Percentiles rank a stretch among this genome's conserved stretches.
Evolutionary conservation across 2,888 invertebrate genomes (phyloP).

Genomic region (Meiosimyza platycephala): DNA sequence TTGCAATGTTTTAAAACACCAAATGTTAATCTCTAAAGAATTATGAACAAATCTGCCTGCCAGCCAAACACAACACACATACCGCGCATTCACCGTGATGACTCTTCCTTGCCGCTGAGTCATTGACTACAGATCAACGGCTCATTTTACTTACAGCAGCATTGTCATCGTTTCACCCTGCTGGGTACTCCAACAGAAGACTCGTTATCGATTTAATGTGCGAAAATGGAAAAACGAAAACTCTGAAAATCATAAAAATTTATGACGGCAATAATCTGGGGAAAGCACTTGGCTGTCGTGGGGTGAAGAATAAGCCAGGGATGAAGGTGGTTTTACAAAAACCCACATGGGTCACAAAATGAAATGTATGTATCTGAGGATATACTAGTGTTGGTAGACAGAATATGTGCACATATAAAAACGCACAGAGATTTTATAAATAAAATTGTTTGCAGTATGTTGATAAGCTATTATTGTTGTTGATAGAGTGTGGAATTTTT

Average conservation of each 20-base stretch:
- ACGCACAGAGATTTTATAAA: background rate
- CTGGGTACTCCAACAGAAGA: background rate
- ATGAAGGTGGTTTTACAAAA: background rate
- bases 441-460: slow-evolving; percentile 20
- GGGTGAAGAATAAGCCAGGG: slow-evolving; percentile 2
- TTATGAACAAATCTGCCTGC: slow-evolving; percentile 46
- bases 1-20: too few species aligned
- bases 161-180: background rate
- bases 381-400: background rate
- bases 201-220: slow-evolving; percentile 29
- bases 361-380: background rate
- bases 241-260: slow-evolving; percentile 62
- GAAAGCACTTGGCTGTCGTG: slow-evolving; percentile 42
- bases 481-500: background rate
- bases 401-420: background rate
- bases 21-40: slow-evolving; percentile 27
- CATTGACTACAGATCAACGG: slow-evolving; percentile 15
- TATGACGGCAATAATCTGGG: slow-evolving; percentile 60
- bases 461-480: slow-evolving; percentile 1
- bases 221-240: slow-evolving; percentile 18
- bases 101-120: background rate
- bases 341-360: background rate
- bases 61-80: slow-evolving; percentile 33
- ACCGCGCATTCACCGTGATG: background rate
- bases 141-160: slow-evolving; percentile 1